Conservation (phyloP, 2,888 invertebrate species). For the Chironomus riparius region DNA sequence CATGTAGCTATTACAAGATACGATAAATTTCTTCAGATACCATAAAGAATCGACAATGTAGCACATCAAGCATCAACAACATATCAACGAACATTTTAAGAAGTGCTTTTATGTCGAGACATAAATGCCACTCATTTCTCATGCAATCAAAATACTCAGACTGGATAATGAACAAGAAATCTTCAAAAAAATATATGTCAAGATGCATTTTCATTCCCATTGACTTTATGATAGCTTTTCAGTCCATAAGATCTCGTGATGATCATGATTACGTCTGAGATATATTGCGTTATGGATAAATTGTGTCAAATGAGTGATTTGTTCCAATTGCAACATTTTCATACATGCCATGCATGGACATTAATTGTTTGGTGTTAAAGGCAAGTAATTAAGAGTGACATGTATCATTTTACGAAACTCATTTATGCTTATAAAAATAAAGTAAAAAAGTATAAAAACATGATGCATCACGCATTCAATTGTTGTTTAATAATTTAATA, state of each 20-base stretch:
- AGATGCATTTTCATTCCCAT: too few relatives aligned
- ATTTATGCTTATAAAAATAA: too few relatives aligned
- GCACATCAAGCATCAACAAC: too few relatives aligned
- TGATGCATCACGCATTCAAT: not conserved
- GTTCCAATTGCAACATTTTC: constrained; percentile 9
- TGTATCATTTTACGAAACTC: not conserved
- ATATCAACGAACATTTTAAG: not conserved
- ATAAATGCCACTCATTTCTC: not conserved
- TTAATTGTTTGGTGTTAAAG: not conserved
- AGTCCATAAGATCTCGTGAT: not conserved
- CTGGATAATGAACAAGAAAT: not conserved
- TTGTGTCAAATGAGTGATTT: constrained; percentile 23
- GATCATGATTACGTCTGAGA: too few relatives aligned
- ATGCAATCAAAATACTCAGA: not conserved
- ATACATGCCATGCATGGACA: not conserved
- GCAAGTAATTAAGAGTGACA: constrained; percentile 19
- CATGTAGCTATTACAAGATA: too few relatives aligned
- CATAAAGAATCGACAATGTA: too few relatives aligned
- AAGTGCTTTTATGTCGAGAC: not conserved
- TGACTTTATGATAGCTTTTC: too few relatives aligned
- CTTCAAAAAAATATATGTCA: not conserved
- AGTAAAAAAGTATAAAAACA: too few relatives aligned
- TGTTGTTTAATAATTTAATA: not conserved
- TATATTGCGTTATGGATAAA: not conserved
- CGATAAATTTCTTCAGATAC: too few relatives aligned